Evolutionary conservation across 2,113 vertebrate species (phyloP), one percentile per base, ranked within the genome.

Genomic region (Collichthys lucidus): DNA sequence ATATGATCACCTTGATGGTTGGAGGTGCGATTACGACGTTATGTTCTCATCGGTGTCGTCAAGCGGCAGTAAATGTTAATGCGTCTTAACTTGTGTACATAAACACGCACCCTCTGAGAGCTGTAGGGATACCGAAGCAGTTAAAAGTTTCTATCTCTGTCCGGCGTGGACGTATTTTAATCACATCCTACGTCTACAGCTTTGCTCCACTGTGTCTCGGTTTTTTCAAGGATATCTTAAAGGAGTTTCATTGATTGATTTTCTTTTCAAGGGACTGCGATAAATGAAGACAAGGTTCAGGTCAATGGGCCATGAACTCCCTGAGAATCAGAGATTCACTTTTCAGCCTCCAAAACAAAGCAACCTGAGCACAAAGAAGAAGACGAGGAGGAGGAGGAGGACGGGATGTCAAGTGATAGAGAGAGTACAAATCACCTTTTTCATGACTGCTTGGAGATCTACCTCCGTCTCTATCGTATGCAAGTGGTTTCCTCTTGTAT

Each of bases 41-140:
- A 12, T 15, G 10, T 20, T 67, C 78, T 82, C 84, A 17, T 55
- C 60, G 35, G 52, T 42, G 69, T 86, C 44, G 53, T 80, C 14
- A 71, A 73, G 72, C 35, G 35, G 52, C 47, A 61, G 47, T 82
- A 79, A 86, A 90, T 56, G 60, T 79, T 81, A 84, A 87, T 77
- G 2, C 42, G 35, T 76, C n/a, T 74, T 74, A 79, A 77, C 71
- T 46, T 74, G 2, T 46, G 14, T 62, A 79, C 47, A 70, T 61
- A 66, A 59, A 53, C n/a, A 61, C 26, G 40, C 15, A 12, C 8
- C 55, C 24, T 12, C 11, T 12, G 22, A 83, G 70, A 59, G 70
- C 55, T 44, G 0, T 6, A 17, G 14, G 42, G 20, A 40, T 0
- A 11, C 15, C 4, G n/a, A 22, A 47, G 56, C 66, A 12, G 57